Evolutionary conservation across 2,113 vertebrate species (phyloP), one percentile per base, ranked within the genome.

Genomic region (Platanista minor): DNA sequence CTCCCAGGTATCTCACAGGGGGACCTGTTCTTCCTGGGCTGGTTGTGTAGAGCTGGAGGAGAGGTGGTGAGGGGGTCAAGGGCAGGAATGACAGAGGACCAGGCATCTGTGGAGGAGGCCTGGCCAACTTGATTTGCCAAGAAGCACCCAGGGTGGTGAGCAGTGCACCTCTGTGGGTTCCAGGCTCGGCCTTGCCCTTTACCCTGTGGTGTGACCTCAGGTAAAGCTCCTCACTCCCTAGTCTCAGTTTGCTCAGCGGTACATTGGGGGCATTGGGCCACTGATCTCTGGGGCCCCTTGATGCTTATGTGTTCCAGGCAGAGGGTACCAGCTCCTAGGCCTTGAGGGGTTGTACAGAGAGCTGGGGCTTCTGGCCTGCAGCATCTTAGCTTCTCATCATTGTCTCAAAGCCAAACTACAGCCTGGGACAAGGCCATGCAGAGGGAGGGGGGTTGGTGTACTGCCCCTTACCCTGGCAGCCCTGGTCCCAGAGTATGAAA

Each of bases 1-100:
- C 96, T 92, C 86, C 43, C 49, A 80, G 82, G 6, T 12, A 3
- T 41, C 21, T 98, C 96, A 95, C 93, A 96, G 88, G 97, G 96
- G 92, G 90, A 74, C 29, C 91, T 91, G 4, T 97, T 97, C 66
- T 97, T 74, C 77, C 3, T 87, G 54, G 81, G 64, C 74, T 96
- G 23, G 0, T 92, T 12, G 57, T 95, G 95, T 93, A n/a, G 75
- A 66, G 46, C 72, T 75, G 33, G 62, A 54, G 21, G 9, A 43
- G 93, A 83, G 49, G 39, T 31, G 20, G 72, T 29, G 6, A 75
- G 12, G 12, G 27, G 41, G 36, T 11, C 9, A 18, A 61, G 18
- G 36, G 67, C 20, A 54, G 71, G 49, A 52, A 21, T 95, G 96
- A 82, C 43, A 62, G 46, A 71, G 39, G 71, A 17, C 66, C 59